A percentile compares a stretch with the other conserved stretches of the same genome.
Conservation (phyloP, 2,113 vertebrate genomes). For the Spermophilus dauricus region DNA sequence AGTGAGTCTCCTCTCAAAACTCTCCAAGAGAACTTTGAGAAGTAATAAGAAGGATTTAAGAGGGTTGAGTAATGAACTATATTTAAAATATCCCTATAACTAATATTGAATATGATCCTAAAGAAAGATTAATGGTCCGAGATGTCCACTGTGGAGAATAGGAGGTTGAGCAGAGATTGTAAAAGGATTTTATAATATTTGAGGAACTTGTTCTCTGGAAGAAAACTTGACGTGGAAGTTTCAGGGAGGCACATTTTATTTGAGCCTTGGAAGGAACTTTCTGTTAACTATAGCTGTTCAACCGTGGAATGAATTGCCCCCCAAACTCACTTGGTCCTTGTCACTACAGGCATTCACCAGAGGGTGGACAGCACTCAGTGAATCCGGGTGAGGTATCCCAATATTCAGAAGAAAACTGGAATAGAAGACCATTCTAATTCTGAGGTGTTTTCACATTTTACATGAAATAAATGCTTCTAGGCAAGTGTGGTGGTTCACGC, state of each 20-base stretch:
- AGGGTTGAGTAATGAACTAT: background rate
- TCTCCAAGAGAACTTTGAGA: slow-evolving; percentile 14
- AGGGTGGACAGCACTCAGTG: background rate
- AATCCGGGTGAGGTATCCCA: background rate
- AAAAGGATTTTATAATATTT: background rate
- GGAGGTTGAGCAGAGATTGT: background rate
- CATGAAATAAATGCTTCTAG: background rate
- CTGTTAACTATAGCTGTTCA: background rate
- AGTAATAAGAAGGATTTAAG: background rate
- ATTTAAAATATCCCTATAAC: background rate
- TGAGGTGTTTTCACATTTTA: slow-evolving; percentile 5
- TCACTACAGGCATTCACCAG: background rate
- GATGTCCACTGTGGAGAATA: background rate
- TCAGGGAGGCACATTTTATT: background rate
- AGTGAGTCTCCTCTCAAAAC: background rate
- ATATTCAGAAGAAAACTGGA: background rate
- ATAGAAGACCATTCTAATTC: background rate
- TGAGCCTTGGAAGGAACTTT: background rate
- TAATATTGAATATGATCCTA: background rate
- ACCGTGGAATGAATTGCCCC: background rate
- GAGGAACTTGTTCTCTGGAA: background rate
- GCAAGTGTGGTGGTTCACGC: too few relatives aligned
- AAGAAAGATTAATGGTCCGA: background rate
- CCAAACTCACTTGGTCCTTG: background rate
- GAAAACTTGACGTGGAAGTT: background rate